phyloP scores from a whole-genome alignment of 1,140 invertebrate species.

The Dendroctonus valens region DNA sequence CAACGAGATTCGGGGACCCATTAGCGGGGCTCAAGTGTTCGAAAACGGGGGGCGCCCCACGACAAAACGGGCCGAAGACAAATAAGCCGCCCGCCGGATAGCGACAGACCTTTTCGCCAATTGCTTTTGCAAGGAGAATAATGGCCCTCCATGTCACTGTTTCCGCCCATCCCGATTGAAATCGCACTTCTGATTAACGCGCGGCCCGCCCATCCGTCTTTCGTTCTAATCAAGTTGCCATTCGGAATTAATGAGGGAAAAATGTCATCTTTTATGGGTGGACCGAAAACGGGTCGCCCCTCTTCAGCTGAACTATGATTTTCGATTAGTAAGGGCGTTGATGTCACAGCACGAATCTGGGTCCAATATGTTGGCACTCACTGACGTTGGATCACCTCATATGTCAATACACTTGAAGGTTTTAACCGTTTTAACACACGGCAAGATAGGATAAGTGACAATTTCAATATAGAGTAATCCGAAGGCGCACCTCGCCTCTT shows the following conservation, averaged over 20 bases:
- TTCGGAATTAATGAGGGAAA: conserved; percentile 45
- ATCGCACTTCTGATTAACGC: conserved; percentile 44
- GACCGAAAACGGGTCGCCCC: neutral
- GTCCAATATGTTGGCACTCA: too few species aligned
- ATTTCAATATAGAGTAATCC: too few species aligned
- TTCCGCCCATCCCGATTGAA: conserved; percentile 47
- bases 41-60: conserved; percentile 11
- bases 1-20: neutral
- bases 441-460: too few species aligned
- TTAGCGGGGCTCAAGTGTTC: conserved; percentile 8
- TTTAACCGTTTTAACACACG: too few species aligned
- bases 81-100: conserved; percentile 17
- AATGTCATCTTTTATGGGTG: conserved; percentile 23
- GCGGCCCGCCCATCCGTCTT: conserved; percentile 44
- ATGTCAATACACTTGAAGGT: too few species aligned
- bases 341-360: neutral
- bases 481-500: too few species aligned
- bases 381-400: too few species aligned
- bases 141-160: conserved; percentile 39
- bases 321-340: conserved; percentile 1
- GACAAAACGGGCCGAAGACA: conserved; percentile 15
- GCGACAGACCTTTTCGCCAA: conserved; percentile 42
- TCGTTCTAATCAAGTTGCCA: conserved; percentile 44
- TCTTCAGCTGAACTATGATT: conserved; percentile 2
- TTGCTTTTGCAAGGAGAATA: conserved; percentile 44